A percentile compares a stretch with the other conserved stretches of the same genome.
These are phyloP conservation scores for Dallia pectoralis DNA, from an alignment of 2,797 vertebrate genomes.

Conservation along the genomic window DNA sequence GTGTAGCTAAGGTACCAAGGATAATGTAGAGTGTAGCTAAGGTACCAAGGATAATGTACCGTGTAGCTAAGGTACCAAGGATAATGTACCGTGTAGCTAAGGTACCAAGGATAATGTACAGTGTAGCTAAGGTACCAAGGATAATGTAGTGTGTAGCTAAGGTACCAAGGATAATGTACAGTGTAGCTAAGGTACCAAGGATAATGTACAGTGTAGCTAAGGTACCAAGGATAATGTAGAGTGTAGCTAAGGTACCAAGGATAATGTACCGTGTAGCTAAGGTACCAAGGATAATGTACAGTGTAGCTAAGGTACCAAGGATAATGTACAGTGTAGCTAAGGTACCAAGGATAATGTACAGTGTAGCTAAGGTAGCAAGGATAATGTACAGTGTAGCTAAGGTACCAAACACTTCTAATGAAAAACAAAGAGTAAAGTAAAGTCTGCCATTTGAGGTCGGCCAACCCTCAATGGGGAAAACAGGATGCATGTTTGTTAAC, in stretches of 20 bases:
- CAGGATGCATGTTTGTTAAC: background rate
- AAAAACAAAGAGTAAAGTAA: background rate
- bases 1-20: too few species aligned
- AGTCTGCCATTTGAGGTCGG: background rate
- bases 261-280: background rate
- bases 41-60: too few species aligned
- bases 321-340: background rate
- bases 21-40: background rate
- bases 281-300: too few species aligned
- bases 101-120: background rate
- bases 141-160: too few species aligned
- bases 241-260: too few species aligned
- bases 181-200: background rate
- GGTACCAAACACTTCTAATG: background rate
- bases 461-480: background rate
- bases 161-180: too few species aligned
- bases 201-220: background rate
- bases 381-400: background rate
- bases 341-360: background rate
- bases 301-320: too few species aligned
- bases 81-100: background rate
- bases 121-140: background rate
- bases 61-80: too few species aligned
- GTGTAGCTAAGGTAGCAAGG: background rate
- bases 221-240: too few species aligned